Percentiles rank a stretch among this genome's conserved stretches.
Conservation (phyloP, 2,797 vertebrate genomes). For the Ceyx erithaca region DNA sequence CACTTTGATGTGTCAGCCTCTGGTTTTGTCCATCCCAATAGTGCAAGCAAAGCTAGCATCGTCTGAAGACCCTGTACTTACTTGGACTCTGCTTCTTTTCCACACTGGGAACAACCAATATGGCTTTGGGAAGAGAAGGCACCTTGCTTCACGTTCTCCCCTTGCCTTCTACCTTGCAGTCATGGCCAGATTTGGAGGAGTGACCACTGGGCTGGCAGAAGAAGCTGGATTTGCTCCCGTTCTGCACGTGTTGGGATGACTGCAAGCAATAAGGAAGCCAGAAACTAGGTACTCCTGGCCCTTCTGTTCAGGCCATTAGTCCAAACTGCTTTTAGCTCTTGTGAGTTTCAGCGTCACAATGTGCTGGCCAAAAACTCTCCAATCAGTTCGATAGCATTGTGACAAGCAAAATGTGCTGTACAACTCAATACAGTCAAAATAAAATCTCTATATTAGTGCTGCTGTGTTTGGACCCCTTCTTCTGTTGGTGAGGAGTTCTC, state of each 20-base stretch:
- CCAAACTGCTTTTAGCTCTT: constrained; percentile 79
- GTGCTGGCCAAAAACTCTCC: constrained; percentile 78
- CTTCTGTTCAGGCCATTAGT: constrained; percentile 69
- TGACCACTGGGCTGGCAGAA: not conserved
- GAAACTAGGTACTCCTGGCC: constrained; percentile 61
- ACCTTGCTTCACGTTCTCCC: constrained; percentile 46
- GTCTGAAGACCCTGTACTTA: constrained; percentile 69
- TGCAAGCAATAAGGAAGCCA: constrained; percentile 50
- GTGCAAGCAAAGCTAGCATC: constrained; percentile 43
- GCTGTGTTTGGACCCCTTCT: constrained; percentile 72
- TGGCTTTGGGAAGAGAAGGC: constrained; percentile 69
- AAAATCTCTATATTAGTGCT: constrained; percentile 86
- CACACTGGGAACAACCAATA: constrained; percentile 66
- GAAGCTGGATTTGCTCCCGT: not conserved
- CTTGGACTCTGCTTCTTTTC: constrained; percentile 72
- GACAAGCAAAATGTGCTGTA: constrained; percentile 84
- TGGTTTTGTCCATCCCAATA: constrained; percentile 14
- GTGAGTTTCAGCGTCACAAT: constrained; percentile 79
- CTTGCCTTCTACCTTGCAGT: constrained; percentile 54
- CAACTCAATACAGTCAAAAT: constrained; percentile 80
- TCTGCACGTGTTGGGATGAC: not conserved
- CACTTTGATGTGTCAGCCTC: constrained; percentile 40
- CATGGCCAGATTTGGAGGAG: not conserved
- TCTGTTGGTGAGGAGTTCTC: not conserved
- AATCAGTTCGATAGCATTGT: constrained; percentile 81